Evolutionary conservation across 2,113 vertebrate genomes (phyloP), one percentile per base, ranked within the genome.

Genomic region (Sinocyclocheilus grahami): DNA sequence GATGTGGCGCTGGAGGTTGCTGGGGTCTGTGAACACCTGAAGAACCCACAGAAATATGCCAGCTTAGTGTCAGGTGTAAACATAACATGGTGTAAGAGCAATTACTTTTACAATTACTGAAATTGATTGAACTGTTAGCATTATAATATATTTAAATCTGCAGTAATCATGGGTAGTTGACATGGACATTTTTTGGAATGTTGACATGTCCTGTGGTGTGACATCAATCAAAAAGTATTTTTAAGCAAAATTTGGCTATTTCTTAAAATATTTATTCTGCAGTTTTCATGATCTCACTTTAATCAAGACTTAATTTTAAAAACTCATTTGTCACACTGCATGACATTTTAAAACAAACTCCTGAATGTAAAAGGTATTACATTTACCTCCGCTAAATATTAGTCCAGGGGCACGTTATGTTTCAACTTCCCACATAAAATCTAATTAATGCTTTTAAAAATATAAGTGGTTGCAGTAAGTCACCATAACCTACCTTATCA

Each of bases 11-110:
- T 99, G 98, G 78, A 99, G 96, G 92, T 99, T 99, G 94, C 98
- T 99, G 94, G 98, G 98, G 95, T 99, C 98, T 5, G 98, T 99
- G 93, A 99, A 99, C 88, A 99, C 97, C 98, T 99, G 92, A 67
- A 60, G 87, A 53, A 69, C 81, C 78, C 60, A 88, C 84, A 88
- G 20, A 83, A 48, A 89, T 39, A 78, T 78, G 39, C 69, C 46
- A 33, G 14, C 0, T 1, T 20, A 84, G 30, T 20, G 37, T 11
- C n/a, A 75, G 10, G 27, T 14, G 5, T 33, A 37, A 69, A 77
- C n/a, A 51, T 77, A 37, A 3, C 20, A 78, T n/a, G 14, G 27
- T 46, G 51, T 75, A 46, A 72, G 33, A 18, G 8, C 33, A 37
- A 71, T 71, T 18, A 53, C 51, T 14, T 27, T 27, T 27, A 27